A percentile compares a stretch with the other conserved stretches of the same genome.
Evolutionary conservation across 2,113 vertebrate genomes (phyloP).

Genomic region (Prochilodus magdalenae): DNA sequence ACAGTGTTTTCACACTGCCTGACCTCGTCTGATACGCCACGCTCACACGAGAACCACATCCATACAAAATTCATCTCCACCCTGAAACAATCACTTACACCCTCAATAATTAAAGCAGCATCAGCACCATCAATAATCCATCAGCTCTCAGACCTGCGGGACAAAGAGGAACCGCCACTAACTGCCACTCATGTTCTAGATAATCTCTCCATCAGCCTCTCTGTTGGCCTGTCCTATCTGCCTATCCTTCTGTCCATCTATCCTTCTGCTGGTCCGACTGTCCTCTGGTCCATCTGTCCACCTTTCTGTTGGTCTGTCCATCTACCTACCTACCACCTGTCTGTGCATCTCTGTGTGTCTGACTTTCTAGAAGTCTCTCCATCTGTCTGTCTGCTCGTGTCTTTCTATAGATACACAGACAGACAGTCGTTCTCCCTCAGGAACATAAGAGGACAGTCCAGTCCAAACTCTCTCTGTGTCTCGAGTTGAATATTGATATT

Average conservation of each 20-base stretch:
- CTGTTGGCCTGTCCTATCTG: not conserved
- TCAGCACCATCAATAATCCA: slow-evolving; percentile 42
- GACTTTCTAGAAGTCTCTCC: too few relatives aligned
- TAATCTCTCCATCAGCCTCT: too few relatives aligned
- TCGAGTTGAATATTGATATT: not conserved
- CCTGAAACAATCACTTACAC: slow-evolving; percentile 33
- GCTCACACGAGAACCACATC: not conserved
- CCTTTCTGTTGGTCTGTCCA: too few relatives aligned
- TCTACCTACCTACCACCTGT: too few relatives aligned
- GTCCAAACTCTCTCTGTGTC: too few relatives aligned
- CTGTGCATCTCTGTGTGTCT: too few relatives aligned
- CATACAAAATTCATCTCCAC: slow-evolving; percentile 36
- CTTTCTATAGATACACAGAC: too few relatives aligned
- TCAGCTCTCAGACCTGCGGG: not conserved
- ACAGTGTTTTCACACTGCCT: not conserved
- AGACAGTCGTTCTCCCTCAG: too few relatives aligned
- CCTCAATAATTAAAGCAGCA: slow-evolving; percentile 34
- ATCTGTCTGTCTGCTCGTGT: too few relatives aligned
- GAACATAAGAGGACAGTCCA: too few relatives aligned
- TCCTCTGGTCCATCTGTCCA: too few relatives aligned
- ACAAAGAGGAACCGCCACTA: not conserved
- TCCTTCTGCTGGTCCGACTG: too few relatives aligned
- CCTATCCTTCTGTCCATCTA: not conserved
- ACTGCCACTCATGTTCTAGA: not conserved
- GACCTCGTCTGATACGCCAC: not conserved